These are phyloP conservation scores for Thera obeliscata DNA, from an alignment of 2,888 invertebrate species.

Conservation along the genomic window DNA sequence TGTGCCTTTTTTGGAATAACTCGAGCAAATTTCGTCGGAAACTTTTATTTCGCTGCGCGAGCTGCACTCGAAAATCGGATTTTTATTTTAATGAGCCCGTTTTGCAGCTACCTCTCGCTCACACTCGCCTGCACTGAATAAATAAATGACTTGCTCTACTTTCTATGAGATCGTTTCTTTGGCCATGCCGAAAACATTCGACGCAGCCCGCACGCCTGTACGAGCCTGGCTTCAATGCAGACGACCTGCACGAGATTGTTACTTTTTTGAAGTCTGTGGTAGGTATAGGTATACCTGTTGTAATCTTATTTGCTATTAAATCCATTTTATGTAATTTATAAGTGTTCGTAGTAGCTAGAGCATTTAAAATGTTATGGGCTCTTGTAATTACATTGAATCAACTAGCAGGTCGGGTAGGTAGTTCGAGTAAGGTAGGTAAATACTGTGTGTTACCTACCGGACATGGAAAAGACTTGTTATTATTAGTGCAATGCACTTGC, in stretches of 20 bases:
- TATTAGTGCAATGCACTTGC: constrained; percentile 81
- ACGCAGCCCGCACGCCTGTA: constrained; percentile 45
- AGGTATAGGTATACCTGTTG: neutral
- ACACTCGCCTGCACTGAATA: constrained; percentile 79
- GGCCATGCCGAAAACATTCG: constrained; percentile 68
- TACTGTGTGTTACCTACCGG: constrained; percentile 64
- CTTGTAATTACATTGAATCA: constrained; percentile 10
- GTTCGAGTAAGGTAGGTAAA: constrained; percentile 29
- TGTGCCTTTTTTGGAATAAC: constrained; percentile 82
- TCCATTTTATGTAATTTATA: constrained; percentile 6
- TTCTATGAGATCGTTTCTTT: constrained; percentile 84
- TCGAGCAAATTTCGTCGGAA: constrained; percentile 82
- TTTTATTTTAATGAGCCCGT: constrained; percentile 84
- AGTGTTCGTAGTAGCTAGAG: neutral
- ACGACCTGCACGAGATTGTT: constrained; percentile 13
- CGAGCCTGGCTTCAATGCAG: constrained; percentile 6
- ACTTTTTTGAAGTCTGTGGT: constrained; percentile 7
- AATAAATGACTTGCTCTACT: constrained; percentile 84
- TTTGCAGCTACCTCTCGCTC: constrained; percentile 74
- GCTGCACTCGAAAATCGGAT: constrained; percentile 79
- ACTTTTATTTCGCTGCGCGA: constrained; percentile 79
- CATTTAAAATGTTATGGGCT: constrained; percentile 7
- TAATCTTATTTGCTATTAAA: constrained; percentile 6
- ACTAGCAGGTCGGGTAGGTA: constrained; percentile 9
- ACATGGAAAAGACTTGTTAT: constrained; percentile 72